These are phyloP conservation scores for Carterocephalus palaemon DNA, from an alignment of 2,888 invertebrate genomes.

Conservation along the genomic window DNA sequence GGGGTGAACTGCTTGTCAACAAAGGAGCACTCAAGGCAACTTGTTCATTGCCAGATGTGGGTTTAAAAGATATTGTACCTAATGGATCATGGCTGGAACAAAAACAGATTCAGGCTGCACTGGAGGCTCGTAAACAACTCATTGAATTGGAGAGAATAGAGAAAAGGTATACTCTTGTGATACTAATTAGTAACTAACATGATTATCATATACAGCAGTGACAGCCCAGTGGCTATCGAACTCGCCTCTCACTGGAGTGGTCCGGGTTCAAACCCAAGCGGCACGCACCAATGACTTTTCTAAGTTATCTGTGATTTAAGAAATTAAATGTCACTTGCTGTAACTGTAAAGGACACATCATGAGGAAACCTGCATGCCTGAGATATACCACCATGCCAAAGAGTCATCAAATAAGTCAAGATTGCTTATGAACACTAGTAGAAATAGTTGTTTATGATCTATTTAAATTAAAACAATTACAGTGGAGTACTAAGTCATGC, in stretches of 20 bases:
- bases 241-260: too few species aligned
- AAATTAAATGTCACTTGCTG: too few species aligned
- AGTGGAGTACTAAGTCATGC: conserved; percentile 76
- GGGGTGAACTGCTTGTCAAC: conserved; percentile 43
- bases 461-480: conserved; percentile 31
- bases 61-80: conserved; percentile 75
- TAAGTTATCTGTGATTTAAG: too few species aligned
- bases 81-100: conserved; percentile 79
- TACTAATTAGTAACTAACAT: too few species aligned
- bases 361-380: background rate
- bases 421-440: too few species aligned
- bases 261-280: too few species aligned
- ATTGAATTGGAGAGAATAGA: conserved; percentile 79
- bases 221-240: too few species aligned
- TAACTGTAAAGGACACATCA: too few species aligned
- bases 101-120: conserved; percentile 77
- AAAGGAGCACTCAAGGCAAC: conserved; percentile 65
- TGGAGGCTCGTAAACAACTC: conserved; percentile 73
- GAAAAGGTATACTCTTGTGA: conserved; percentile 56
- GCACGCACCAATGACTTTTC: too few species aligned
- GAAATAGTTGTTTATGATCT: background rate
- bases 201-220: too few species aligned
- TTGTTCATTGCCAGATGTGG: conserved; percentile 69
- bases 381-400: background rate
- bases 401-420: too few species aligned